Evolutionary conservation across 2,113 vertebrate genomes (phyloP).

Genomic region (Cettia cetti): DNA sequence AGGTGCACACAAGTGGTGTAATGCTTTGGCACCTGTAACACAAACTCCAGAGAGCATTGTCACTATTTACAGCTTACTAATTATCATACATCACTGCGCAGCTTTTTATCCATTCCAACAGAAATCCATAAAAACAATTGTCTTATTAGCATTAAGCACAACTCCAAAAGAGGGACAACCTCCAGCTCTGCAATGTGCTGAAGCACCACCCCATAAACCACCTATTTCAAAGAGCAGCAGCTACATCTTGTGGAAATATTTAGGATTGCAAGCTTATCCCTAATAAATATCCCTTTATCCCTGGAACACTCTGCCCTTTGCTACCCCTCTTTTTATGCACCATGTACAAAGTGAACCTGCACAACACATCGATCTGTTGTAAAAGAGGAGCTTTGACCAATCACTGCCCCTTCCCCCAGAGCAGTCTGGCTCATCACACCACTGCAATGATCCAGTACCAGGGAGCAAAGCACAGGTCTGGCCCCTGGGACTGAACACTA

Average conservation of each 20-base stretch:
- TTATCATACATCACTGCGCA: neutral
- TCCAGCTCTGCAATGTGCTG: fast-evolving
- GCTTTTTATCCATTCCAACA: neutral
- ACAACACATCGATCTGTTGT: neutral
- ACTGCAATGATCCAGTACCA: fast-evolving
- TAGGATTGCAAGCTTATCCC: neutral
- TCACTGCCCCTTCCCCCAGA: neutral
- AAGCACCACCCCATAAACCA: fast-evolving
- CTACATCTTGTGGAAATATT: slow-evolving; percentile 19
- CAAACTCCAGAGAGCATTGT: neutral
- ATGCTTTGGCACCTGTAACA: neutral
- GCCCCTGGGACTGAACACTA: neutral
- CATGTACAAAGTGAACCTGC: neutral
- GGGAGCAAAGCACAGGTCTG: neutral
- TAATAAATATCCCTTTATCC: neutral
- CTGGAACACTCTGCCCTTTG: neutral
- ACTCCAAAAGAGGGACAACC: neutral
- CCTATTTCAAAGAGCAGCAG: neutral
- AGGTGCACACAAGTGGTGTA: fast-evolving
- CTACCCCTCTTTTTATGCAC: neutral
- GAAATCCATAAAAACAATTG: neutral
- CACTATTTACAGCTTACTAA: neutral
- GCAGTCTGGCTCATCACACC: too few relatives aligned
- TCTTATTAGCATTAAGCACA: neutral
- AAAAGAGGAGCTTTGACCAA: neutral